phyloP scores from a whole-genome alignment of 2,888 invertebrate species.

The Frankliniella intonsa region DNA sequence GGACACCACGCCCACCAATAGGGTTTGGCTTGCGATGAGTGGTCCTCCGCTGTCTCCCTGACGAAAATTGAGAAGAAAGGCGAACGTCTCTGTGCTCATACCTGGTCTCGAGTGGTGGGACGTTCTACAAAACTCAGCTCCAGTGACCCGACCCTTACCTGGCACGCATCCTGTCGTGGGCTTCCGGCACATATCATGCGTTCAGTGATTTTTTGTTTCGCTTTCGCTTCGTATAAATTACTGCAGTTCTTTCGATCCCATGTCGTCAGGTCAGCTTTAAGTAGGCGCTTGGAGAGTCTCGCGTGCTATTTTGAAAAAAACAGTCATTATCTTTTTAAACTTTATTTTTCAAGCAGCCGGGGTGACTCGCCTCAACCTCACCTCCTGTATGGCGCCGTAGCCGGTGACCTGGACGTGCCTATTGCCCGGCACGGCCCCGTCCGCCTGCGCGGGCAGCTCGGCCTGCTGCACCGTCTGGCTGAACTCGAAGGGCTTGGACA shows the following conservation, averaged over 20 bases:
- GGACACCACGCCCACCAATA: constrained; percentile 46
- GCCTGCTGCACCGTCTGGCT: neutral
- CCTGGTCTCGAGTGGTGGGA: no score
- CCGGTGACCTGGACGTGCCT: neutral
- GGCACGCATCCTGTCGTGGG: no score
- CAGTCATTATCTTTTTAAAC: neutral
- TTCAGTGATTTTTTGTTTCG: neutral
- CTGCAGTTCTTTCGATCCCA: neutral
- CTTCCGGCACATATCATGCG: neutral
- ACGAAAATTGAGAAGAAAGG: neutral
- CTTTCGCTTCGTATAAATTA: neutral
- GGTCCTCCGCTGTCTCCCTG: constrained; percentile 49
- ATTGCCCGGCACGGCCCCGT: neutral
- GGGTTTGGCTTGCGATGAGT: constrained; percentile 45
- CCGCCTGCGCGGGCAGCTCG: neutral
- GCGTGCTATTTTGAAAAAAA: neutral
- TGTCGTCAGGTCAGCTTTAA: neutral
- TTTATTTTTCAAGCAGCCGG: neutral
- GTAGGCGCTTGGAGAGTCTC: neutral
- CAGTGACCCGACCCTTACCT: no score
- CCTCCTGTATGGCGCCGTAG: neutral
- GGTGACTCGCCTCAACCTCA: neutral
- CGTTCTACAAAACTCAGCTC: no score
- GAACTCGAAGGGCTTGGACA: neutral
- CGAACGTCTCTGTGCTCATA: no score